Conservation (phyloP, 2,888 invertebrate genomes). For the Venustoraphidia nigricollis region DNA sequence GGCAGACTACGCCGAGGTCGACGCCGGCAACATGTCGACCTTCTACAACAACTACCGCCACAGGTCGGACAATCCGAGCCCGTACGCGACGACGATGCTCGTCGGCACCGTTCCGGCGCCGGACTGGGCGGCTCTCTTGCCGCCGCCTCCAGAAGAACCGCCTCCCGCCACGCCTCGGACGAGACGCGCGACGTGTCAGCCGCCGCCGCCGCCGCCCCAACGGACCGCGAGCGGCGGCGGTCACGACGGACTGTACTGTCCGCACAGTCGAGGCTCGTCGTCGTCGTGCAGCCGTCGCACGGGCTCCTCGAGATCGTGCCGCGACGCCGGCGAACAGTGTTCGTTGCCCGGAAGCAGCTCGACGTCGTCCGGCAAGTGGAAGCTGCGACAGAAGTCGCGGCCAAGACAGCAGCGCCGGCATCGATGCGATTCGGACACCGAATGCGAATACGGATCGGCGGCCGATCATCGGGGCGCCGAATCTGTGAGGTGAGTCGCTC, state of each 20-base stretch:
- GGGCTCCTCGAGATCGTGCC: not conserved
- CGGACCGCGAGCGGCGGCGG: constrained; percentile 21
- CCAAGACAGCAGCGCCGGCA: not conserved
- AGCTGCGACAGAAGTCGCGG: too few relatives aligned
- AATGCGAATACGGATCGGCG: not conserved
- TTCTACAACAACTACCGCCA: constrained; percentile 56
- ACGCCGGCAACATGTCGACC: constrained; percentile 47
- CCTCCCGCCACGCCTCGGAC: constrained; percentile 32
- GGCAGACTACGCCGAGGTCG: constrained; percentile 54
- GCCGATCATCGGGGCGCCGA: too few relatives aligned
- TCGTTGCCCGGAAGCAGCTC: too few relatives aligned
- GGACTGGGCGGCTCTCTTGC: constrained; percentile 41
- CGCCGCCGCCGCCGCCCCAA: constrained; percentile 22
- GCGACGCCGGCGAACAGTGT: too few relatives aligned
- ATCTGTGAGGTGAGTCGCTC: too few relatives aligned
- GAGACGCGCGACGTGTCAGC: constrained; percentile 16
- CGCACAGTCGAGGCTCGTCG: not conserved
- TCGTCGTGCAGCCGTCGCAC: constrained; percentile 1
- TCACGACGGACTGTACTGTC: not conserved
- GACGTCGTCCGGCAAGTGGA: too few relatives aligned
- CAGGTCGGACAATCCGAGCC: constrained; percentile 49
- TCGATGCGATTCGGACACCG: constrained; percentile 2
- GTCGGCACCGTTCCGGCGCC: constrained; percentile 29
- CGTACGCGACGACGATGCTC: constrained; percentile 61
- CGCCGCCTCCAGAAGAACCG: constrained; percentile 43